Conservation (phyloP, 2,113 vertebrate species). For the Desmodus rotundus region DNA sequence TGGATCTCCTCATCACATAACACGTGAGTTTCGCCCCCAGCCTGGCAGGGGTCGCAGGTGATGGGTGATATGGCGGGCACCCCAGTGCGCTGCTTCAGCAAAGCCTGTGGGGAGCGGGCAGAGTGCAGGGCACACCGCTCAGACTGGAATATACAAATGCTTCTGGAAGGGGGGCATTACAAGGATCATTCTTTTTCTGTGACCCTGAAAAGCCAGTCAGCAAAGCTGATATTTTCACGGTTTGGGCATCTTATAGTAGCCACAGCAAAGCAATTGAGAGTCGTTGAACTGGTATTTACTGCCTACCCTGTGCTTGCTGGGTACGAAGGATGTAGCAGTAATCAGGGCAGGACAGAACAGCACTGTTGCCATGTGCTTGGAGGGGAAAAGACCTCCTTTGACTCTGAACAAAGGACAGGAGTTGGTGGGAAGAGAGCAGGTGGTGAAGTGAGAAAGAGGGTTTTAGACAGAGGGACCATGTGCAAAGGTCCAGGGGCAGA, state of each 20-base stretch:
- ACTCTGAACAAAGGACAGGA: not conserved
- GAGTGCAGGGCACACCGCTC: not conserved
- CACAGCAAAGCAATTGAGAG: not conserved
- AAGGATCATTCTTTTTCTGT: not conserved
- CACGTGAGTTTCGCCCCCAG: slow-evolving; percentile 85
- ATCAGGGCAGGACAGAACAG: not conserved
- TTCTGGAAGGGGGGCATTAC: not conserved
- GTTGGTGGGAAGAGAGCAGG: not conserved
- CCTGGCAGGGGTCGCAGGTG: accelerated
- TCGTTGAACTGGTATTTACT: not conserved
- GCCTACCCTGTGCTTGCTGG: not conserved
- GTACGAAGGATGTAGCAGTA: not conserved
- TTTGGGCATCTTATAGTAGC: not conserved
- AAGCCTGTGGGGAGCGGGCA: not conserved
- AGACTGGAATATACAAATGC: not conserved
- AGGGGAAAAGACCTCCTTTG: not conserved
- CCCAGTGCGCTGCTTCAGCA: accelerated
- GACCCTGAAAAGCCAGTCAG: not conserved
- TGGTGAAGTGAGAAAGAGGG: not conserved
- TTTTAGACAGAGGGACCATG: not conserved
- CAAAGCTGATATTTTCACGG: not conserved
- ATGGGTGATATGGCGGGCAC: accelerated
- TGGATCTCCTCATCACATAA: slow-evolving; percentile 99
- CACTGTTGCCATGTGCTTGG: not conserved
- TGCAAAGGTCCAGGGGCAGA: not conserved